Conservation (phyloP, 35 echinoderm and acorn worm genomes). For the Anneissia japonica region DNA sequence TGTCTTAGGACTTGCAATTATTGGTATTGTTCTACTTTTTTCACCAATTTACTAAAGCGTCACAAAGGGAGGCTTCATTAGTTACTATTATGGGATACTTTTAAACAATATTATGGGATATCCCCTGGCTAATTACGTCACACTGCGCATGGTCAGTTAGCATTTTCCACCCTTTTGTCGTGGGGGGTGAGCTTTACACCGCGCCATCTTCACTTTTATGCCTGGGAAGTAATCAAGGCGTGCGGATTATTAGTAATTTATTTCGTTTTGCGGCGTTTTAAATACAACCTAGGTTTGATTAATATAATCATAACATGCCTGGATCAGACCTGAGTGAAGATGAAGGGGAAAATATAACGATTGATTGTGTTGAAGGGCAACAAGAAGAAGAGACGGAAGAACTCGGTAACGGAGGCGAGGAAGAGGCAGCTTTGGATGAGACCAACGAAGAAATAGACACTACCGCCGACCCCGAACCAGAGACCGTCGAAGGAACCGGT, state of each 20-base stretch:
- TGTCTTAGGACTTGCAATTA: too few species aligned
- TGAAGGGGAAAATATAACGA: background rate
- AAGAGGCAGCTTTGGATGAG: background rate
- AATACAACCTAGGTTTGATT: background rate
- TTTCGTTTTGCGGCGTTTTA: background rate
- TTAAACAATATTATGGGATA: conserved; percentile 12
- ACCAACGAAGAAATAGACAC: background rate
- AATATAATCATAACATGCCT: background rate
- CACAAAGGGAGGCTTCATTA: background rate
- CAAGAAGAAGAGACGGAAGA: conserved; percentile 15
- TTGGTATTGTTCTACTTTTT: background rate
- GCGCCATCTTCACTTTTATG: conserved; percentile 16
- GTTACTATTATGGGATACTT: conserved; percentile 20
- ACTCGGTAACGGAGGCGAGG: background rate
- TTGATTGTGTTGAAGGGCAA: background rate
- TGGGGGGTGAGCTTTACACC: conserved; percentile 12
- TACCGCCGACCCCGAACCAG: background rate
- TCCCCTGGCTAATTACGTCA: conserved; percentile 13
- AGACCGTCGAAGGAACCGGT: background rate
- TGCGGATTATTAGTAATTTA: background rate
- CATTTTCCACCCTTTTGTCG: conserved; percentile 27
- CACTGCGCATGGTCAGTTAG: conserved; percentile 16
- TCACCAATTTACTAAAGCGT: background rate
- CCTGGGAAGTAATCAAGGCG: background rate
- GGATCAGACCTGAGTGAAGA: background rate